Base-by-base conservation (phyloP, 2,797 vertebrate genomes). In the Atherinosoma microstoma region DNA sequence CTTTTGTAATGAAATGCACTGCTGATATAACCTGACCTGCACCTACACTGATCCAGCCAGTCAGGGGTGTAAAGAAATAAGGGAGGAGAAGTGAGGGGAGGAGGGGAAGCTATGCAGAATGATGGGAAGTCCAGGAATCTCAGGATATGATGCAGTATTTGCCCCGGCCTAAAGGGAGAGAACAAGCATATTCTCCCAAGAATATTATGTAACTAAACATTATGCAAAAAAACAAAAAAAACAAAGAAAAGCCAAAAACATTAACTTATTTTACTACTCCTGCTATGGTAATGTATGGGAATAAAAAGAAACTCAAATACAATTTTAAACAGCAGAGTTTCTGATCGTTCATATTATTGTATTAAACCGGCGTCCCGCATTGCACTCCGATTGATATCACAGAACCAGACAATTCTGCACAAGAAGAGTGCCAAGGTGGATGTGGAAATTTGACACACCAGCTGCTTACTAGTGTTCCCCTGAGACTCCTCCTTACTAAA, bases 51-150 rank as follows among this genome's bases (percentile, higher is more conserved):
- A 79, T 42, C 6, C 58, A 36, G 24, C 32, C 45, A 51, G 40
- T 13, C 16, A 40, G 64, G n/a, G 60, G 62, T 40, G 30, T 45
- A 53, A 64, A 74, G 30, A 74, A 64, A 61, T 38, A 38, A 20
- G 32, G 35, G 64, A 69, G 42, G 30, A 64, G 66, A 67, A 62
- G 27, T 0, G 1, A 53, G 67, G 27, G 42, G 76, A 70, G 56
- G n/a, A 67, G 40, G 71, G 80, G 60, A 70, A 78, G 77, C 54
- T 47, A 67, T 47, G 3, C 73, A 60, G 68, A 62, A 65, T 72
- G 70, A 53, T 76, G 79, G 78, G 76, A 91, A 90, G 85, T 81
- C 78, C 65, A 84, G 85, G 79, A 88, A 87, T 89, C 75, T 87
- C 69, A 76, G 77, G 82, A 90, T 86, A 69, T 87, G 80, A 88